Evolutionary conservation across 2,113 vertebrate species (phyloP).

Genomic region (Tenebrosternarchus preto): DNA sequence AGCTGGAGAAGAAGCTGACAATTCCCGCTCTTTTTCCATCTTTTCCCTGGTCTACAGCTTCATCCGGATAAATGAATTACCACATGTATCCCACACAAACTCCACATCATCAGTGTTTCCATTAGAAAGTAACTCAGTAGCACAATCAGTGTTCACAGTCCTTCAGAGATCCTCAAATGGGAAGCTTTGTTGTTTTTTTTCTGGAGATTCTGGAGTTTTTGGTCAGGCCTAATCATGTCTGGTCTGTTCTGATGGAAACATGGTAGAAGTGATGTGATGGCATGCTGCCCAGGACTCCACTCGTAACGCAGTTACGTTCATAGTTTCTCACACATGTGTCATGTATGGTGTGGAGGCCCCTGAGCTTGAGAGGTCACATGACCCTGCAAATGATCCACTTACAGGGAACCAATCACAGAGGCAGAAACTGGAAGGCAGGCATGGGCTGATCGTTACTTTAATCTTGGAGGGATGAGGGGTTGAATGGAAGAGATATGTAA

Average conservation of each 20-base stretch:
- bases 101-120: conserved; percentile 43
- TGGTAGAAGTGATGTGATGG: conserved; percentile 49
- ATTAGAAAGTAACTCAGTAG: conserved; percentile 36
- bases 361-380: conserved; percentile 48
- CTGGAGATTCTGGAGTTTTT: background rate
- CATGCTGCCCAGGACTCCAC: no score
- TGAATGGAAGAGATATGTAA: background rate
- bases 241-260: conserved; percentile 48
- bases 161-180: background rate
- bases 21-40: conserved; percentile 18
- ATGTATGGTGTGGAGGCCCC: conserved; percentile 5
- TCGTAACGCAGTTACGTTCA: conserved; percentile 33
- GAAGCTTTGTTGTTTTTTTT: background rate
- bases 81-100: conserved; percentile 12
- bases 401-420: conserved; percentile 49
- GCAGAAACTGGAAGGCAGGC: conserved; percentile 12
- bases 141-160: background rate
- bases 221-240: background rate
- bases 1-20: conserved; percentile 25
- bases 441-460: conserved; percentile 23
- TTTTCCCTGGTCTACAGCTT: background rate
- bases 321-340: background rate
- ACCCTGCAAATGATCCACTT: conserved; percentile 49
- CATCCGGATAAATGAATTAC: background rate
- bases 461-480: background rate